Base-by-base conservation (phyloP, 2,113 vertebrate genomes). In the Zosterops borbonicus region DNA sequence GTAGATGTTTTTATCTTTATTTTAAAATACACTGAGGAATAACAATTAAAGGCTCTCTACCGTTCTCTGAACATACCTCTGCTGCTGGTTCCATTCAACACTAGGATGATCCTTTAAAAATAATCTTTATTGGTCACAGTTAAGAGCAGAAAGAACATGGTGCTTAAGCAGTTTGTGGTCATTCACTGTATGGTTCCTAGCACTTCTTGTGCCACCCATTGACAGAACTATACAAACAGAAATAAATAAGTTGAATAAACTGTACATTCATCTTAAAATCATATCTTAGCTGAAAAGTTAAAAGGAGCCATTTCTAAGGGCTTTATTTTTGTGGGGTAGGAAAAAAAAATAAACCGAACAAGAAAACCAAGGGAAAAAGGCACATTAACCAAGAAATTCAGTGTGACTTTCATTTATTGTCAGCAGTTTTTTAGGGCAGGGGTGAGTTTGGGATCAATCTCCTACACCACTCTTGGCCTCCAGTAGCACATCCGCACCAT, bases 101-200 rank as follows among this genome's bases (percentile, higher is more conserved):
- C 81, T 56, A 77, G 22, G 47, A 47, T 94, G 46, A 75, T 94
- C 88, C 96, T 93, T 87, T 90, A 92, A 98, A 98, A 98, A 95
- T 94, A 97, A 63, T 83, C 92, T 97, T 97, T 98, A 98, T 96
- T 98, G 91, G 89, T 95, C 88, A 94, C 73, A 81, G 56, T 91
- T 94, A 78, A 93, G 50, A 93, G 95, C 75, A 96, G 81, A 94
- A 89, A 50, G 27, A 93, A 75, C 21, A 42, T 1, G 3, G 44
- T 39, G 53, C 60, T 86, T 62, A 77, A 91, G 82, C 19, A 64
- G 76, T 73, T 83, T 63, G 67, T 6, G 44, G 71, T 80, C 11
- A 17, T 76, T 87, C 62, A 49, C 64, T 86, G 56, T 16, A 65
- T 1, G 3, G 58, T 46, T 94, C 73, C 44, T 55, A 71, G 87